A percentile compares a stretch with the other conserved stretches of the same genome.
These are phyloP conservation scores for Clamator glandarius DNA, from an alignment of 2,797 vertebrate genomes.

Conservation along the genomic window DNA sequence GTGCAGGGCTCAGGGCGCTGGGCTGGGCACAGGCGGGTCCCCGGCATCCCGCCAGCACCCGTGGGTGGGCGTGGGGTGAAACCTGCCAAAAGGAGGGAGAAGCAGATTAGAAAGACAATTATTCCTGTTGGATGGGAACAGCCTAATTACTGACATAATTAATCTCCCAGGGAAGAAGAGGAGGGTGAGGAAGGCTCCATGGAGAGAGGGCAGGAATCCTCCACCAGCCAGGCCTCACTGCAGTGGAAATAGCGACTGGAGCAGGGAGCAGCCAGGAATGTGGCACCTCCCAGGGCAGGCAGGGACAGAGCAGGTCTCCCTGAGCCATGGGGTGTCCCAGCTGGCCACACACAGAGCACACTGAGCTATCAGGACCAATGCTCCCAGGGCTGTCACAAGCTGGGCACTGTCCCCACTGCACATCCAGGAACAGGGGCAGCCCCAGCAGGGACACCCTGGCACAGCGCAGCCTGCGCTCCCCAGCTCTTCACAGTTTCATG, in stretches of 20 bases:
- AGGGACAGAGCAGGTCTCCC: neutral
- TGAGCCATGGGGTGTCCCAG: rapidly evolving
- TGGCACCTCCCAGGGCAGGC: neutral
- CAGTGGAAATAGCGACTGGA: neutral
- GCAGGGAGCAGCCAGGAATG: constrained; percentile 12
- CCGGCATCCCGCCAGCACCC: neutral
- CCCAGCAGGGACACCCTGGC: neutral
- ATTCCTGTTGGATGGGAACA: too few relatives aligned
- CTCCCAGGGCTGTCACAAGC: neutral
- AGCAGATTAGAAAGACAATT: too few relatives aligned
- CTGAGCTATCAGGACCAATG: rapidly evolving
- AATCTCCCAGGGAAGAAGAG: neutral
- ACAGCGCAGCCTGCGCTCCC: too few relatives aligned
- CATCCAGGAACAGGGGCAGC: neutral
- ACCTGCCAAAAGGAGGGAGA: neutral
- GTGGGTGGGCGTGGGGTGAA: neutral
- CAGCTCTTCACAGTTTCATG: too few relatives aligned
- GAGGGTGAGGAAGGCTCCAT: neutral
- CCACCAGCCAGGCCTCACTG: neutral
- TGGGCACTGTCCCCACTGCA: neutral
- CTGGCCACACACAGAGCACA: rapidly evolving
- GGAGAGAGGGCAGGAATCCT: neutral
- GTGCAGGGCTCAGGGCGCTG: rapidly evolving
- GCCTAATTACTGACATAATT: constrained; percentile 41
- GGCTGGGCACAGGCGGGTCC: neutral